phyloP scores from a whole-genome alignment of 2,113 vertebrate genomes.

The Bubo scandiacus region DNA sequence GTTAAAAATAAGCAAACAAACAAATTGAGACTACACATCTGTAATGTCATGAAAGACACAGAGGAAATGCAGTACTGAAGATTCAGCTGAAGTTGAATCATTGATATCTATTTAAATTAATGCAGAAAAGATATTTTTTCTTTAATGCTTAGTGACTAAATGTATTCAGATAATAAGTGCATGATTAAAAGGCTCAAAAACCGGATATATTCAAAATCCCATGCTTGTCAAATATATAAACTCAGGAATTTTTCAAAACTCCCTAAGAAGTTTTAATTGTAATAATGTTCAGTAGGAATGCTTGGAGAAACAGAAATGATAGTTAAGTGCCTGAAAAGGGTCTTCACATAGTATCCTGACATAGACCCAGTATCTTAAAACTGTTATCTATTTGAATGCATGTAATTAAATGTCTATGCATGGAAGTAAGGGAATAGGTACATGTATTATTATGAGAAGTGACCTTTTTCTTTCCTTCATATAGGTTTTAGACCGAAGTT shows the following conservation, averaged over 20 bases:
- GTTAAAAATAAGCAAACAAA: neutral
- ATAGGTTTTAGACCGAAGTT: neutral
- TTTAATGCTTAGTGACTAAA: neutral
- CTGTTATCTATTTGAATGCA: neutral
- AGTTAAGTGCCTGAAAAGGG: neutral
- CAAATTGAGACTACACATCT: neutral
- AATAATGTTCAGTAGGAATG: neutral
- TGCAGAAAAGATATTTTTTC: neutral
- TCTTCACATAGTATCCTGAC: neutral
- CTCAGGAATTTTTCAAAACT: neutral
- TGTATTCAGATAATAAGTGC: neutral
- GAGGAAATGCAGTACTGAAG: neutral
- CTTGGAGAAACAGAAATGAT: neutral
- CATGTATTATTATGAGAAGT: neutral
- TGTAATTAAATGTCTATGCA: neutral
- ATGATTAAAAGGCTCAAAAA: neutral
- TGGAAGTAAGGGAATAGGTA: neutral
- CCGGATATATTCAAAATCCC: neutral
- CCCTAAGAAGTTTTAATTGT: neutral
- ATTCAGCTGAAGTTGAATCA: neutral
- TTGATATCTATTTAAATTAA: neutral
- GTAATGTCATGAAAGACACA: neutral
- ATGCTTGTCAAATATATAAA: neutral
- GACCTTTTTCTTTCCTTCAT: neutral
- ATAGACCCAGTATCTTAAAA: neutral